phyloP scores from a whole-genome alignment of 2,797 vertebrate genomes.

The Malacoraja senta region DNA sequence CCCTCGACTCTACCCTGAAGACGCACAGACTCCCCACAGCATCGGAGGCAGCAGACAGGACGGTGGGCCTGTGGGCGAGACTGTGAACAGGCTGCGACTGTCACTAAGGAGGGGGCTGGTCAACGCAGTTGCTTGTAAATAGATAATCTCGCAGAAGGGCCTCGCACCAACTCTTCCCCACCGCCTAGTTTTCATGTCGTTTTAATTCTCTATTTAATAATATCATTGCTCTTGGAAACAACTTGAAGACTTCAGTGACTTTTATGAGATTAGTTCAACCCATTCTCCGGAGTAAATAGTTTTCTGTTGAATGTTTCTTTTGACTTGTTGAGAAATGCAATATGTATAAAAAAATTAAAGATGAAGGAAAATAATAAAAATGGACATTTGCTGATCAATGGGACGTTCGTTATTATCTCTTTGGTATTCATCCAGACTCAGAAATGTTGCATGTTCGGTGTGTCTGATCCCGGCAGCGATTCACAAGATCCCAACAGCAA shows the following conservation, averaged over 20 bases:
- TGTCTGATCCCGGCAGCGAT: too few species aligned
- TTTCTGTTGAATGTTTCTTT: not conserved
- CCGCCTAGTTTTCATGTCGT: not conserved
- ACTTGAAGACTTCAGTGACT: not conserved
- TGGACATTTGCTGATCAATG: not conserved
- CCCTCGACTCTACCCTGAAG: too few species aligned
- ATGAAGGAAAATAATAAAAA: not conserved
- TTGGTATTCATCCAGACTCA: not conserved
- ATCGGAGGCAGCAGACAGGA: too few species aligned
- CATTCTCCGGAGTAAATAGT: not conserved
- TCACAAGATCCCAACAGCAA: too few species aligned
- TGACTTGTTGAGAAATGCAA: slow-evolving; percentile 20
- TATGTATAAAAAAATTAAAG: not conserved
- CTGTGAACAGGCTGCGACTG: too few species aligned
- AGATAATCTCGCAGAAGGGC: too few species aligned
- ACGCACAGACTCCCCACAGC: too few species aligned
- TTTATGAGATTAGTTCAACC: not conserved
- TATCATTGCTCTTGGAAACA: not conserved
- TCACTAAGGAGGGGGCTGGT: too few species aligned
- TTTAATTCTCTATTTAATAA: not conserved
- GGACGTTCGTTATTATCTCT: not conserved
- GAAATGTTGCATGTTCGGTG: too few species aligned
- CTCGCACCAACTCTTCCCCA: too few species aligned
- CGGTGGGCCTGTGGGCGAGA: too few species aligned
- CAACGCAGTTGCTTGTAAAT: too few species aligned